These are phyloP conservation scores for Phymorhynchus buccinoides DNA, from an alignment of 1,140 invertebrate genomes.

Conservation along the genomic window DNA sequence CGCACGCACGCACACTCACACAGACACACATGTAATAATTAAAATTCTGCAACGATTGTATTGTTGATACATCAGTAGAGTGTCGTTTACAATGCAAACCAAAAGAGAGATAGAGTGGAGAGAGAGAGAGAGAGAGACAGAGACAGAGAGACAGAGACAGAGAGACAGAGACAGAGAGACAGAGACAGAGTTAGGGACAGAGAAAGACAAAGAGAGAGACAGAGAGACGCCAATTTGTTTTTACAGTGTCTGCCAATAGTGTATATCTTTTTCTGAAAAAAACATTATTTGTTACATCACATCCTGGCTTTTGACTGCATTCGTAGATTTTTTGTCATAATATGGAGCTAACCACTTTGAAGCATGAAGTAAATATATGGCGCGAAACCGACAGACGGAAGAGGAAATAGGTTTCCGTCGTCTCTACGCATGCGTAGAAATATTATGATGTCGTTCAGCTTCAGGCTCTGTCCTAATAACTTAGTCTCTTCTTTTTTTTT, in stretches of 20 bases:
- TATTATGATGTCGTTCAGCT: background rate
- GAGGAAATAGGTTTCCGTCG: background rate
- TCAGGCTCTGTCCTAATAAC: background rate
- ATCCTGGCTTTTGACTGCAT: too few species aligned
- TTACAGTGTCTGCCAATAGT: too few species aligned
- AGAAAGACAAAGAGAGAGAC: background rate
- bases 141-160: background rate
- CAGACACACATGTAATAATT: slow-evolving; percentile 25
- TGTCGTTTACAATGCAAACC: too few species aligned
- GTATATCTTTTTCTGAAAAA: too few species aligned
- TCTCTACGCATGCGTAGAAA: background rate
- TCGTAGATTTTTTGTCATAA: too few species aligned
- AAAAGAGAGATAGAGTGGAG: too few species aligned
- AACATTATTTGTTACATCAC: too few species aligned
- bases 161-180: background rate
- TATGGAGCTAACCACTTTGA: background rate
- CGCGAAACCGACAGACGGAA: background rate
- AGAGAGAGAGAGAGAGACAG: background rate
- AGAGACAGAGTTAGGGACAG: background rate
- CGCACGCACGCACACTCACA: background rate
- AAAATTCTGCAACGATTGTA: too few species aligned
- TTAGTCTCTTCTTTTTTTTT: too few species aligned
- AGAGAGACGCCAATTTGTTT: slow-evolving; percentile 4
- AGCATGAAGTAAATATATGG: background rate
- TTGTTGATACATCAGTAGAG: too few species aligned